Percentiles rank a stretch among this genome's conserved stretches.
Evolutionary conservation across 2,797 vertebrate species (phyloP).

Genomic region (Coilia nasus): DNA sequence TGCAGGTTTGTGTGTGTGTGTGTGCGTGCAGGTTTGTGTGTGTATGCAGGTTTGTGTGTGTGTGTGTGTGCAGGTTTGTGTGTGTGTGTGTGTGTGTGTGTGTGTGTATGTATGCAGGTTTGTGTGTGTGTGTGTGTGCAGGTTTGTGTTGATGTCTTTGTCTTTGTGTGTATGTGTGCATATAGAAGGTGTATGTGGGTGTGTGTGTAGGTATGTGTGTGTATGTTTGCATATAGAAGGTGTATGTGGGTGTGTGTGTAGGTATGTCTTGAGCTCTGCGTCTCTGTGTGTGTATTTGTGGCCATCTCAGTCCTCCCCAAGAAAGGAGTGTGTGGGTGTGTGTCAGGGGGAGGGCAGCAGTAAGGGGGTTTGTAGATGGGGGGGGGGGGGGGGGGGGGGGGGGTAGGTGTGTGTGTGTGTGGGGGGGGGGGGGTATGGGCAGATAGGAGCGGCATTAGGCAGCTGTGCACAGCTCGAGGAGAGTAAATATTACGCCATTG

Average conservation of each 20-base stretch:
- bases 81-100: neutral
- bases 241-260: neutral
- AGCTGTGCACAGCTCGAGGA: constrained; percentile 68
- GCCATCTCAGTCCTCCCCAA: neutral
- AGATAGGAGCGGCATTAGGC: constrained; percentile 68
- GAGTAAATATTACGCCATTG: constrained; percentile 81
- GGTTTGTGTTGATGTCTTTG: neutral
- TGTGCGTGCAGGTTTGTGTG: neutral
- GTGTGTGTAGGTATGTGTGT: neutral
- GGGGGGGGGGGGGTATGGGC: too few relatives aligned
- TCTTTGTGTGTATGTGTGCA: neutral
- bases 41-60: neutral
- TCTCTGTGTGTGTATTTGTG: neutral
- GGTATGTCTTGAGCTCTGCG: too few relatives aligned
- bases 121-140: too few relatives aligned
- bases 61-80: neutral
- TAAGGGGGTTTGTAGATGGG: neutral
- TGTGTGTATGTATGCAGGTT: neutral
- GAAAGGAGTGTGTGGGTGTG: neutral
- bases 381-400: too few relatives aligned
- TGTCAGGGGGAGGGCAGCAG: too few relatives aligned
- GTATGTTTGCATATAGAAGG: neutral
- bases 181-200: too few relatives aligned
- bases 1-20: neutral
- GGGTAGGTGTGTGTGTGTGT: neutral